phyloP scores from a whole-genome alignment of 1,140 invertebrate genomes.

The Zaprionus ghesquierei region DNA sequence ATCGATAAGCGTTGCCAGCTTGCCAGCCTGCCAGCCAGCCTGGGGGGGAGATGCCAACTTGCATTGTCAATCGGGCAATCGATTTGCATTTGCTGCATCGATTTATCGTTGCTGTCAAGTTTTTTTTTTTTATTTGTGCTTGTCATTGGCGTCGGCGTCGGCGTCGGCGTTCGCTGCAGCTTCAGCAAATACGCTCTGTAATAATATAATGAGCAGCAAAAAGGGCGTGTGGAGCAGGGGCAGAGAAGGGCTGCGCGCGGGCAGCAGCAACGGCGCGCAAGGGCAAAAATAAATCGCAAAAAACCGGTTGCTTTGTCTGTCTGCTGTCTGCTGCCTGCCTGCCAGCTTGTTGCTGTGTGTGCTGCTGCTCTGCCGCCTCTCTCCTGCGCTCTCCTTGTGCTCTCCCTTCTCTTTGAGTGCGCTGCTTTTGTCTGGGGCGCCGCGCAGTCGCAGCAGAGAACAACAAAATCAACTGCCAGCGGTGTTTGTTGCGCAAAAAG shows the following conservation, averaged over 20 bases:
- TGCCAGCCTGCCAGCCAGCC: no score
- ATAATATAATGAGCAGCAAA: conserved; percentile 62
- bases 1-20: not conserved
- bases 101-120: conserved; percentile 11
- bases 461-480: conserved; percentile 54
- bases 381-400: not conserved
- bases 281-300: conserved; percentile 76
- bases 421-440: conserved; percentile 26
- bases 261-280: conserved; percentile 22
- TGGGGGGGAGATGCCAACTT: no score
- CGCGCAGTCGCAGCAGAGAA: conserved; percentile 55
- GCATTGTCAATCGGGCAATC: not conserved
- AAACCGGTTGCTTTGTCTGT: conserved; percentile 70
- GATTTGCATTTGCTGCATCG: not conserved
- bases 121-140: no score
- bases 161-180: conserved; percentile 16
- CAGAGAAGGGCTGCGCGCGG: not conserved
- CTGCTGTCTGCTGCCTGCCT: conserved; percentile 43
- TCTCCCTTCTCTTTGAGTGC: conserved; percentile 2
- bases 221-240: conserved; percentile 25
- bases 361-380: conserved; percentile 3
- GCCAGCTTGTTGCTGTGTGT: conserved; percentile 47
- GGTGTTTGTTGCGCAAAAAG: conserved; percentile 66
- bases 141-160: conserved; percentile 21
- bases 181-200: conserved; percentile 61